phyloP scores from a whole-genome alignment of 2,797 vertebrate species.

The Cyprinella venusta region DNA sequence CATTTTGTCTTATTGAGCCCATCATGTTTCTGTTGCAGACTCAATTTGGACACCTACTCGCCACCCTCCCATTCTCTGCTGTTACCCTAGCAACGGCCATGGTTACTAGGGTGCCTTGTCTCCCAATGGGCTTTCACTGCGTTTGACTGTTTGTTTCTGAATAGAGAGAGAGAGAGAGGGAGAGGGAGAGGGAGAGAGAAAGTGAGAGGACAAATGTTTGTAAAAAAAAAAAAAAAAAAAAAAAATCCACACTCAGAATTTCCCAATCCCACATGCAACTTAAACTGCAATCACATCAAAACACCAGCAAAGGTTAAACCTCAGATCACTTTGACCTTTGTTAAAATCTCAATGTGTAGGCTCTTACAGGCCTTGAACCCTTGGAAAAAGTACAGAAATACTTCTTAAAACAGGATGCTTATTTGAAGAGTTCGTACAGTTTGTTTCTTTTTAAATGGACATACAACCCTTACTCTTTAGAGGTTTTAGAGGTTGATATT shows the following conservation, averaged over 20 bases:
- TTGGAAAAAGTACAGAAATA: constrained; percentile 46
- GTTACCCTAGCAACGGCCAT: constrained; percentile 76
- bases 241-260: constrained; percentile 68
- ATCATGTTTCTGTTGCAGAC: constrained; percentile 51
- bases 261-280: constrained; percentile 73
- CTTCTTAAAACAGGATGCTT: constrained; percentile 35
- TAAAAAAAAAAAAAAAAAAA: constrained; percentile 42
- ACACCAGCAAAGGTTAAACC: constrained; percentile 70
- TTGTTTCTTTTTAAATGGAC: not conserved
- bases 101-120: constrained; percentile 69
- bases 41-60: constrained; percentile 55
- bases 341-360: constrained; percentile 63
- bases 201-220: constrained; percentile 54
- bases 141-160: constrained; percentile 52
- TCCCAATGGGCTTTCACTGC: constrained; percentile 51
- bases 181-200: not conserved
- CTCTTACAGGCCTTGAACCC: constrained; percentile 51
- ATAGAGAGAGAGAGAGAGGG: constrained; percentile 20
- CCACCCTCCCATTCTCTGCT: constrained; percentile 58
- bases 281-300: constrained; percentile 72
- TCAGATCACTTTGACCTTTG: constrained; percentile 64
- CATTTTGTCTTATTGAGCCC: constrained; percentile 29
- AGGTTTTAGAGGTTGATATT: not conserved
- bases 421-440: not conserved
- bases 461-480: not conserved